Evolutionary conservation across 2,888 invertebrate genomes (phyloP).

Genomic region (Lasioglossum villosulum): DNA sequence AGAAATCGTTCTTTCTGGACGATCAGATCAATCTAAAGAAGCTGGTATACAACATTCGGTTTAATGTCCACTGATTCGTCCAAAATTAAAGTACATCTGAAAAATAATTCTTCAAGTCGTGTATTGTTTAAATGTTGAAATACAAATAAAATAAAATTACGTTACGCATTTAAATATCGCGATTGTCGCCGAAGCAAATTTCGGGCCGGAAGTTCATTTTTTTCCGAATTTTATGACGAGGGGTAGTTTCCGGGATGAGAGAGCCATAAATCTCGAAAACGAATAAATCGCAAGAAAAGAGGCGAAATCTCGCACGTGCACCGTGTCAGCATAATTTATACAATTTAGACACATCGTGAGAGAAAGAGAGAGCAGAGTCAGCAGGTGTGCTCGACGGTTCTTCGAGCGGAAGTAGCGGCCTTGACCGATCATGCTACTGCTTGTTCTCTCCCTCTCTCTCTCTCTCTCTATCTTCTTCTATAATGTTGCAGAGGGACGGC

Average conservation of each 20-base stretch:
- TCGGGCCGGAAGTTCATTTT: neutral
- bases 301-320: constrained; percentile 13
- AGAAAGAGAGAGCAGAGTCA: neutral
- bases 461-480: neutral
- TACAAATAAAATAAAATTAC: neutral
- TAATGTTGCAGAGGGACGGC: neutral
- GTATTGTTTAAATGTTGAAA: neutral
- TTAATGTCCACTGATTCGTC: neutral
- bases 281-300: neutral
- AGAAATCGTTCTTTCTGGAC: neutral
- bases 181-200: neutral
- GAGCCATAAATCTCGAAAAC: neutral
- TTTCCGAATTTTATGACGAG: neutral
- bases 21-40: neutral
- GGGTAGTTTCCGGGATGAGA: neutral
- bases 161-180: neutral
- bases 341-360: neutral
- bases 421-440: constrained; percentile 1
- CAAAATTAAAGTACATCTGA: too few relatives aligned
- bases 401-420: neutral
- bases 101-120: too few relatives aligned
- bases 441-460: neutral
- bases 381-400: neutral
- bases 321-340: neutral
- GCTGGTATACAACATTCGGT: neutral